These are phyloP conservation scores for Piscicola geometra DNA, from an alignment of 2,888 invertebrate species.

Conservation along the genomic window DNA sequence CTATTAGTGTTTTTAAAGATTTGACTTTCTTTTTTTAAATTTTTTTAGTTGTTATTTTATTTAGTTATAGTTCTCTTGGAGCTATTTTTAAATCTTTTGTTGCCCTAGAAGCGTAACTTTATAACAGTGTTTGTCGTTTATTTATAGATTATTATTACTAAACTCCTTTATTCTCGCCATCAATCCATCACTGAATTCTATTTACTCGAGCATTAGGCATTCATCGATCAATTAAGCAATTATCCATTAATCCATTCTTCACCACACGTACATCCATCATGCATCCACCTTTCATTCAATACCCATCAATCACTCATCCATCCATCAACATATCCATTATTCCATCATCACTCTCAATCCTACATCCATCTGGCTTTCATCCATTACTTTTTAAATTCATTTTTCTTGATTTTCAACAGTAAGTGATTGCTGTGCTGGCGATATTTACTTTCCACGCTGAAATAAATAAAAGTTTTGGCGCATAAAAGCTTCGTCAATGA, in stretches of 20 bases:
- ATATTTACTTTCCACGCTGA: too few species aligned
- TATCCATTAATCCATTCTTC: not conserved
- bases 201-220: not conserved
- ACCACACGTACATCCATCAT: constrained; percentile 17
- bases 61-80: too few species aligned
- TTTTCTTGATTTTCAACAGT: not conserved
- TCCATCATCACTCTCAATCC: not conserved
- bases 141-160: too few species aligned
- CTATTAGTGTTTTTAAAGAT: too few species aligned
- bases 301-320: not conserved
- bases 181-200: not conserved
- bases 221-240: not conserved
- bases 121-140: too few species aligned
- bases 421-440: not conserved
- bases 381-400: not conserved
- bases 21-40: too few species aligned
- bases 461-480: too few species aligned
- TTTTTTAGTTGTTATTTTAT: too few species aligned
- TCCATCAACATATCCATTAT: not conserved
- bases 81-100: too few species aligned
- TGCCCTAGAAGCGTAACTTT: too few species aligned
- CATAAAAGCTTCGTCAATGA: too few species aligned
- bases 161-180: not conserved
- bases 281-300: not conserved
- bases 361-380: constrained; percentile 9